A percentile compares a stretch with the other conserved stretches of the same genome.
Evolutionary conservation across 2,888 invertebrate species (phyloP).

Genomic region (Operophtera brumata): DNA sequence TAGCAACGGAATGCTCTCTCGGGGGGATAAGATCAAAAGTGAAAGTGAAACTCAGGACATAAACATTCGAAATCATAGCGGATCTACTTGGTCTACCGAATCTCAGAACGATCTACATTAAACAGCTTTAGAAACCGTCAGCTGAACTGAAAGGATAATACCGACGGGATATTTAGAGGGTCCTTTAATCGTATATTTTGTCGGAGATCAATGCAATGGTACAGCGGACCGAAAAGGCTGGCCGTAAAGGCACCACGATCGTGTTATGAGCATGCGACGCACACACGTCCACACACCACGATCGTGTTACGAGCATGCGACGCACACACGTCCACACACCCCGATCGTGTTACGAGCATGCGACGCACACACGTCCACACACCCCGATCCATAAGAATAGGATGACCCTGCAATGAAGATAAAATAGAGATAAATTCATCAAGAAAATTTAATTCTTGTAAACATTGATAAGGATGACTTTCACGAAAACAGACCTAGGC

Average conservation of each 20-base stretch:
- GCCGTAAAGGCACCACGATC: no score
- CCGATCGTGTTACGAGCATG: background rate
- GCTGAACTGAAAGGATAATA: background rate
- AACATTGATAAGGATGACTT: no score
- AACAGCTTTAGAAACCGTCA: background rate
- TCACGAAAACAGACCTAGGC: no score
- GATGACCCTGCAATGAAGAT: no score
- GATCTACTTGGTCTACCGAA: slow-evolving; percentile 13
- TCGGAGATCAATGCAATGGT: no score
- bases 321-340: slow-evolving; percentile 1
- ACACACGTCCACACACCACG: background rate
- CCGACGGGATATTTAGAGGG: no score
- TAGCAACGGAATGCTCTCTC: slow-evolving; percentile 5
- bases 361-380: slow-evolving; percentile 1
- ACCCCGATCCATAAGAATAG: no score
- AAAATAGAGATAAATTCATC: no score
- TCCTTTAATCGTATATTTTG: no score
- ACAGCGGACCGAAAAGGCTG: no score
- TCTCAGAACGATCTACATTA: background rate
- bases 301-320: slow-evolving; percentile 1
- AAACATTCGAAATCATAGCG: slow-evolving; percentile 8
- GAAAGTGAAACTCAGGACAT: slow-evolving; percentile 16
- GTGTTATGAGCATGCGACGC: background rate
- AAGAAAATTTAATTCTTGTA: no score
- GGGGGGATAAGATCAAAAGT: slow-evolving; percentile 9